Evolutionary conservation across 1,140 invertebrate species (phyloP), one percentile per base, ranked within the genome.

Genomic region (Sipha flava): DNA sequence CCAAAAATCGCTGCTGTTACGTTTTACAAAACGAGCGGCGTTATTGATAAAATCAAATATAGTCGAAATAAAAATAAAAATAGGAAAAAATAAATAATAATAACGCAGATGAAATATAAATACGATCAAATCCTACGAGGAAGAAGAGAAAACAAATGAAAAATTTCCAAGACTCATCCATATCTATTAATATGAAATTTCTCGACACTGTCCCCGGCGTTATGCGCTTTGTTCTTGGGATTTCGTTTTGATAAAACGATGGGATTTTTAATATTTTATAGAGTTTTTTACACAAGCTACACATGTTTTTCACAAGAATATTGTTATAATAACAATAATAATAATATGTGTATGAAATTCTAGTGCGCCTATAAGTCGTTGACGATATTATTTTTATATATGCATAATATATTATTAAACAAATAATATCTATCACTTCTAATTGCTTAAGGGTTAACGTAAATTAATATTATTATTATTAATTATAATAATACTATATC

Each of bases 91-190:
- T 18, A 75, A 75, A 75, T 23, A 34, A 45, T n/a, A 70, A 73
- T 57, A 54, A 23, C 57, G 10, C 10, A 31, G 16, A 31, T 21
- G n/a, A n/a, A 34, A 34, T 2, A 37, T 21, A n/a, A n/a, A n/a
- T n/a, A n/a, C n/a, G n/a, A n/a, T n/a, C n/a, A n/a, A n/a, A n/a
- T n/a, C n/a, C n/a, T 43, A 68, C 29, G 18, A 40, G 7, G 16
- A 26, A 40, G 26, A 59, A 26, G 2, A 57, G 5, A 77, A 40
- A 43, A 57, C 0, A 37, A 40, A 43, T 12, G 6, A 3, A 18
- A 26, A 4, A 26, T n/a, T n/a, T 57, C 49, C 52, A 59, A 77
- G 73, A 77, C 73, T 77, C 73, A 77, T 77, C 73, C 47, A 77
- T 43, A 34, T 34, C 34, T 29, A 12, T 26, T 57, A 57, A 10